Conservation (phyloP, 2,113 vertebrate species). For the Dunckerocampus dactyliophorus region DNA sequence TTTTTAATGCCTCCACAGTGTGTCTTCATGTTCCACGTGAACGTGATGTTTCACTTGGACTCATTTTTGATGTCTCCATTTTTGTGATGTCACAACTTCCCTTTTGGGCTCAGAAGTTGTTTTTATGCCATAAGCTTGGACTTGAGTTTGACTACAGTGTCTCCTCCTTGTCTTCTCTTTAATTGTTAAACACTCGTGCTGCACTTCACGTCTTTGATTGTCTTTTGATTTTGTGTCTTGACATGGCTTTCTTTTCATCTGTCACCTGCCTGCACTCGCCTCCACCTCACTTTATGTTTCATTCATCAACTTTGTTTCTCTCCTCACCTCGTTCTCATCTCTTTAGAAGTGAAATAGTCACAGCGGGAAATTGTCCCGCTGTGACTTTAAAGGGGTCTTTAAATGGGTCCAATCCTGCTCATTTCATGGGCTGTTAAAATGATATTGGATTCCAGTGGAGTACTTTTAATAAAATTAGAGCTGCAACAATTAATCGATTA, state of each 20-base stretch:
- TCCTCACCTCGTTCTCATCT: constrained; percentile 7
- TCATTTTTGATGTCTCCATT: no score
- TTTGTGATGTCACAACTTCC: no score
- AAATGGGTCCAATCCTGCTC: no score
- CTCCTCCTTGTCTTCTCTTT: background rate
- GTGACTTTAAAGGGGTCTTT: constrained; percentile 25
- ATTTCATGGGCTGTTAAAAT: no score
- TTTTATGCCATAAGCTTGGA: no score
- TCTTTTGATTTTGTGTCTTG: constrained; percentile 9
- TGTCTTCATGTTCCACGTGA: no score
- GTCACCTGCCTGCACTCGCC: background rate
- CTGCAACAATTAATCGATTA: no score
- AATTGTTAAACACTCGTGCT: constrained; percentile 5
- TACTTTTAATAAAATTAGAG: no score
- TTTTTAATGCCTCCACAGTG: no score
- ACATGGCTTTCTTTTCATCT: background rate
- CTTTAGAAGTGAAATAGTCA: constrained; percentile 50
- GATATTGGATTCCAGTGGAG: no score
- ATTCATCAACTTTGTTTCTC: constrained; percentile 31
- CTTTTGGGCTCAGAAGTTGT: no score
- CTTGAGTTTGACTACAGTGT: background rate
- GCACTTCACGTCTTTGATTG: constrained; percentile 4
- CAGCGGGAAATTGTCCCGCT: constrained; percentile 46
- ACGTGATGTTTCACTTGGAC: no score
- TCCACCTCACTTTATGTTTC: constrained; percentile 19